phyloP scores from a whole-genome alignment of 1,140 invertebrate species.

The Diachasma alloeum region DNA sequence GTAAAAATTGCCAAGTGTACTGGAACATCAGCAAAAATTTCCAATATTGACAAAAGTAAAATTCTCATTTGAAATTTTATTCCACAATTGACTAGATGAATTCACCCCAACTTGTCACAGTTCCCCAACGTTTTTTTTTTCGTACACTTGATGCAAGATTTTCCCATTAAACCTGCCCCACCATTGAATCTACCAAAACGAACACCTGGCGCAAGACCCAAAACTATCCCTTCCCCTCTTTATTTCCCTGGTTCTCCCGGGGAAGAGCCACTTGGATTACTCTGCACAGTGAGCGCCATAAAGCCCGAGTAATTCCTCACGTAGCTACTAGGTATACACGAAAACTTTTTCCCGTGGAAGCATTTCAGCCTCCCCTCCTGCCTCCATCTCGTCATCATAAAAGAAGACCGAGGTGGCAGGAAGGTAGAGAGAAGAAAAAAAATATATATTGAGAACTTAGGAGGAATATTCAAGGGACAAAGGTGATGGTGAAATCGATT shows the following conservation, averaged over 20 bases:
- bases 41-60: neutral
- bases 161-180: neutral
- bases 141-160: neutral
- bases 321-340: neutral
- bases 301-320: neutral
- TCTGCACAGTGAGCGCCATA: neutral
- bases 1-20: too few relatives aligned
- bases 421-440: neutral
- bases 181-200: neutral
- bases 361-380: neutral
- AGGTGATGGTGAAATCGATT: neutral
- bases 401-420: neutral
- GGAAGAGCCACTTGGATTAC: neutral
- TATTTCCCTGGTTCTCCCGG: neutral
- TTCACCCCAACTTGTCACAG: neutral
- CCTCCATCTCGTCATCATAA: neutral
- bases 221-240: neutral
- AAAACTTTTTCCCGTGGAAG: too few relatives aligned
- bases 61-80: neutral
- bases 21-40: too few relatives aligned
- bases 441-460: neutral
- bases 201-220: neutral
- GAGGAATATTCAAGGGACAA: neutral
- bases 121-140: neutral
- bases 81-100: neutral